These are phyloP conservation scores for Sebastes minor DNA, from an alignment of 2,797 vertebrate genomes.

Conservation along the genomic window DNA sequence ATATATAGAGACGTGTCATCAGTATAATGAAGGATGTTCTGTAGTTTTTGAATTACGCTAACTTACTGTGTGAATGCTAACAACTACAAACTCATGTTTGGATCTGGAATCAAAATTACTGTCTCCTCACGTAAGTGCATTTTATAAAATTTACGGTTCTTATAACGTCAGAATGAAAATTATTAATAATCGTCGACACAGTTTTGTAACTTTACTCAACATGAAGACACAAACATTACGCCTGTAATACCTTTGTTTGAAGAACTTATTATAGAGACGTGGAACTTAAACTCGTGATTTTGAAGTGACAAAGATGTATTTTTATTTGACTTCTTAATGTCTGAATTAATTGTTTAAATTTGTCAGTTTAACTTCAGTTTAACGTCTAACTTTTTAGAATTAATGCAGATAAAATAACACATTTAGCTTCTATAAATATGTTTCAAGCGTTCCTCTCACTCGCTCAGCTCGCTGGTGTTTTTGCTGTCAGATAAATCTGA, in stretches of 20 bases:
- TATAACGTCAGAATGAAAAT: not conserved
- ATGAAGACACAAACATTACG: not conserved
- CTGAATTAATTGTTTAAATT: not conserved
- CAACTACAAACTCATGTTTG: conserved; percentile 36
- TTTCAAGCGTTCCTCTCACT: too few species aligned
- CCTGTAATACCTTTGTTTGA: not conserved
- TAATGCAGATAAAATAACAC: not conserved
- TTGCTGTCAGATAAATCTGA: not conserved
- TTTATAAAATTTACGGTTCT: not conserved
- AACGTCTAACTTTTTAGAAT: not conserved
- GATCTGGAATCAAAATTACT: conserved; percentile 26
- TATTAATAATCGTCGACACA: not conserved
- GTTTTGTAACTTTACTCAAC: not conserved
- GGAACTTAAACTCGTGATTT: too few species aligned
- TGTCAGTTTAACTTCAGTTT: not conserved
- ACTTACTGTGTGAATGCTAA: conserved; percentile 13
- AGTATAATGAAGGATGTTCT: not conserved
- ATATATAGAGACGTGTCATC: not conserved
- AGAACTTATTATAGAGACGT: too few species aligned
- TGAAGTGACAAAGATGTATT: too few species aligned
- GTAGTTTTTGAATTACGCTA: not conserved
- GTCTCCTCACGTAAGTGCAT: conserved; percentile 30
- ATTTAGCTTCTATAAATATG: not conserved
- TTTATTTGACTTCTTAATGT: not conserved
- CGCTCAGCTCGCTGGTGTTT: not conserved